Percentiles rank a stretch among this genome's conserved stretches.
These are phyloP conservation scores for Caenorhabditis wallacei DNA, from an alignment of 2,888 invertebrate species.

Conservation along the genomic window DNA sequence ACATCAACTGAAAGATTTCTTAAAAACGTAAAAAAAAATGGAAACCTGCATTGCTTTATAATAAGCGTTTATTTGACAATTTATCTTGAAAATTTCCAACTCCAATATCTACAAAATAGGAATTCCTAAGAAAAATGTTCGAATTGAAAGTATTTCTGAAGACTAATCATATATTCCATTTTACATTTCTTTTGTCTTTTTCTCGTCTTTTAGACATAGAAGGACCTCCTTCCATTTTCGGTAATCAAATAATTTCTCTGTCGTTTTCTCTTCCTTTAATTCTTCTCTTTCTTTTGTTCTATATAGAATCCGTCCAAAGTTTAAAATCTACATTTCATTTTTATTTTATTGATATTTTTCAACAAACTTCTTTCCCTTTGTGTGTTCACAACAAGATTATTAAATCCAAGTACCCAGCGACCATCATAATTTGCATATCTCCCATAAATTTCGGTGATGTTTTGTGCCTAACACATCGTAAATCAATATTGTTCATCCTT, in stretches of 20 bases:
- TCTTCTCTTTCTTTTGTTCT: conserved; percentile 29
- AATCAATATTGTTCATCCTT: conserved; percentile 27
- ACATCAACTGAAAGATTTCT: too few species aligned
- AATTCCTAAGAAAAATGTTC: neutral
- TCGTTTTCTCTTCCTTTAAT: conserved; percentile 18
- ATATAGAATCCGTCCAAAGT: conserved; percentile 17
- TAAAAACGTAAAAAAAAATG: too few species aligned
- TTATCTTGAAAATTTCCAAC: neutral
- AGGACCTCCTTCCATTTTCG: conserved; percentile 36
- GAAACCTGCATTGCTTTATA: too few species aligned
- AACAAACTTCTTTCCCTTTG: neutral
- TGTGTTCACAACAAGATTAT: conserved; percentile 29
- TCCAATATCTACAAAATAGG: neutral
- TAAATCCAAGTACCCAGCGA: conserved; percentile 3
- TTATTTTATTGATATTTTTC: neutral
- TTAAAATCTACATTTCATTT: neutral
- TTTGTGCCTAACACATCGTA: conserved; percentile 38
- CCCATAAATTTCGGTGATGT: conserved; percentile 48
- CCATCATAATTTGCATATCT: conserved; percentile 50
- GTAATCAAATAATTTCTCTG: conserved; percentile 39
- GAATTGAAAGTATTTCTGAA: neutral
- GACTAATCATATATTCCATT: conserved; percentile 24
- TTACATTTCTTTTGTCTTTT: conserved; percentile 32
- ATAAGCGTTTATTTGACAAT: neutral
- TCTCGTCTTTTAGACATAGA: conserved; percentile 9